These are phyloP conservation scores for Atta colombica DNA, from an alignment of 1,140 invertebrate species.

Conservation along the genomic window DNA sequence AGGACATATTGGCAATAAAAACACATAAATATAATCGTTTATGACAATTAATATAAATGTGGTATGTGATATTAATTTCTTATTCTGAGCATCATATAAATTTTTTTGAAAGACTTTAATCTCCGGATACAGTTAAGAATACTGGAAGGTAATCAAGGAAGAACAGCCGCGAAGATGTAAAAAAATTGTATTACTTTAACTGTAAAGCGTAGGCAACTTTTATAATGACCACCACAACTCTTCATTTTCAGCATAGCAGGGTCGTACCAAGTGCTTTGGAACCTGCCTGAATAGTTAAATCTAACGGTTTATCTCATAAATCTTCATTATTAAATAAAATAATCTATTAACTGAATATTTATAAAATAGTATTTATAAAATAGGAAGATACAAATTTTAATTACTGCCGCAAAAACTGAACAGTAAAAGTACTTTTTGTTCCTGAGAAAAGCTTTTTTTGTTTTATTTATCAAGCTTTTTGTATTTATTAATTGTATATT, in stretches of 20 bases:
- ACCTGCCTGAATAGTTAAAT: conserved; percentile 12
- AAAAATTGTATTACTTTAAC: conserved; percentile 69
- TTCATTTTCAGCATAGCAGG: conserved; percentile 64
- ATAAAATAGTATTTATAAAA: not conserved
- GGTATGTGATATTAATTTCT: conserved; percentile 1
- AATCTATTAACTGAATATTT: not conserved
- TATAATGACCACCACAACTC: conserved; percentile 42
- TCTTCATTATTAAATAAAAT: not conserved
- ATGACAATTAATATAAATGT: not conserved
- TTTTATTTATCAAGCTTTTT: not conserved
- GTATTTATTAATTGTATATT: not conserved
- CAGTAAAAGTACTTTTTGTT: not conserved
- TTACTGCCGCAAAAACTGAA: not conserved
- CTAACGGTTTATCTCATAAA: conserved; percentile 8
- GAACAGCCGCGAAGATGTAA: conserved; percentile 50
- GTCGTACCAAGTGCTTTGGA: not conserved
- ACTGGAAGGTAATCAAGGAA: conserved; percentile 56
- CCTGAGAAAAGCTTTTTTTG: not conserved
- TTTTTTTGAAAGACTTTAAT: conserved; percentile 46
- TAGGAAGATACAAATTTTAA: not conserved
- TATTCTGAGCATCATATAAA: conserved; percentile 1
- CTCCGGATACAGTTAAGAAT: conserved; percentile 61
- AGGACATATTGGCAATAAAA: not conserved
- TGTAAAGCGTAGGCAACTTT: conserved; percentile 70
- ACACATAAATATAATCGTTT: conserved; percentile 26